Conservation (phyloP, 2,888 invertebrate genomes). For the Therioaphis trifolii region DNA sequence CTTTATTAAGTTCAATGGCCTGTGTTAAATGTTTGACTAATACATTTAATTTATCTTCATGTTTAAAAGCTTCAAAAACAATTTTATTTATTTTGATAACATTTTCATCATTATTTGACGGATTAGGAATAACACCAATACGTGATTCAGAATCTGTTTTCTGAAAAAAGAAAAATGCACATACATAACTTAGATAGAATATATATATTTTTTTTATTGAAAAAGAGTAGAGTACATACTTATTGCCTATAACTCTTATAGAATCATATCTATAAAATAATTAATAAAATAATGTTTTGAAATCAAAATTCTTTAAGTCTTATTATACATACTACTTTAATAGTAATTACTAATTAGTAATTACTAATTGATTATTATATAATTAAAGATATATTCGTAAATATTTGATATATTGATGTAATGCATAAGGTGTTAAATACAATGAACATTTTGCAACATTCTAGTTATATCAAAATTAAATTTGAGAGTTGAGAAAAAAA, state of each 20-base stretch:
- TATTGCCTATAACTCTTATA: too few species aligned
- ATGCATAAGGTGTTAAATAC: neutral
- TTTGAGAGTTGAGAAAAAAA: neutral
- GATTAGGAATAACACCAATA: slow-evolving; percentile 74
- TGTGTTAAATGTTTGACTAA: slow-evolving; percentile 41
- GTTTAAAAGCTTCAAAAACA: slow-evolving; percentile 75
- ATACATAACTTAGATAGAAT: too few species aligned
- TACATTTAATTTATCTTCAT: slow-evolving; percentile 68
- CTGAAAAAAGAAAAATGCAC: slow-evolving; percentile 69
- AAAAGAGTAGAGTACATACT: too few species aligned
- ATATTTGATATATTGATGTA: too few species aligned
- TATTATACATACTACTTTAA: too few species aligned
- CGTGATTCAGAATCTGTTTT: slow-evolving; percentile 78
- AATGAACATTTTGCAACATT: neutral
- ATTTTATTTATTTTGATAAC: slow-evolving; percentile 72
- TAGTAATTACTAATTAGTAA: too few species aligned
- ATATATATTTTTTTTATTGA: too few species aligned
- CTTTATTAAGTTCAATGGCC: slow-evolving; percentile 33
- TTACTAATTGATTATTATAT: too few species aligned
- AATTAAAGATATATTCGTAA: too few species aligned
- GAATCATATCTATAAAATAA: too few species aligned
- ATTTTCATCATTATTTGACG: slow-evolving; percentile 58
- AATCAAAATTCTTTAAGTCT: neutral
- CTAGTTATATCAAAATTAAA: neutral
- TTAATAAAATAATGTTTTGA: slow-evolving; percentile 6